These are phyloP conservation scores for Malurus melanocephalus DNA, from an alignment of 2,113 vertebrate species.

Conservation along the genomic window DNA sequence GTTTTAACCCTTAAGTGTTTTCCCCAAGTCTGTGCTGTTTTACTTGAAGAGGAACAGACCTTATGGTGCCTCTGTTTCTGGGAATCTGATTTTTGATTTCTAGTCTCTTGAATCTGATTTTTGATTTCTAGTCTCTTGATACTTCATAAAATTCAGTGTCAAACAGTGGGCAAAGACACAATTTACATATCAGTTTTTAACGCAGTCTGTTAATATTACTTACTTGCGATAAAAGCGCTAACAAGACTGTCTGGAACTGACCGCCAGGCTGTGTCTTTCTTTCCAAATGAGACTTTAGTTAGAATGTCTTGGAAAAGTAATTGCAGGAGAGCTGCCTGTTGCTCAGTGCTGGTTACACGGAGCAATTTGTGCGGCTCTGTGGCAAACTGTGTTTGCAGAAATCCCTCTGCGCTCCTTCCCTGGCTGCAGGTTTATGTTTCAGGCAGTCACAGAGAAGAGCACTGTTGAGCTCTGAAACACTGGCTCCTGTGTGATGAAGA, in stretches of 20 bases:
- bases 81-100: not conserved
- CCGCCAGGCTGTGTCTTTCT: not conserved
- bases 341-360: not conserved
- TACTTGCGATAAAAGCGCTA: not conserved
- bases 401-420: not conserved
- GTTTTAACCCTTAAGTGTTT: not conserved
- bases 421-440: not conserved
- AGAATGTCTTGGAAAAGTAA: not conserved
- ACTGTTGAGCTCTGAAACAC: not conserved
- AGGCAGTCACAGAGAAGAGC: not conserved
- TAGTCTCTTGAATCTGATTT: not conserved
- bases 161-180: not conserved
- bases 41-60: not conserved
- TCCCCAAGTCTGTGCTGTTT: not conserved
- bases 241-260: not conserved
- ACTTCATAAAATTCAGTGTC: rapidly evolving
- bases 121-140: not conserved
- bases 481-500: not conserved
- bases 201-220: rapidly evolving
- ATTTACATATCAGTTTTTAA: not conserved
- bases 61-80: not conserved
- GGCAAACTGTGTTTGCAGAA: not conserved
- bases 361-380: rapidly evolving
- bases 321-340: not conserved
- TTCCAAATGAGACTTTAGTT: not conserved